Percentiles rank a stretch among this genome's conserved stretches.
Evolutionary conservation across 2,113 vertebrate genomes (phyloP).

Genomic region (Sigmodon hispidus): DNA sequence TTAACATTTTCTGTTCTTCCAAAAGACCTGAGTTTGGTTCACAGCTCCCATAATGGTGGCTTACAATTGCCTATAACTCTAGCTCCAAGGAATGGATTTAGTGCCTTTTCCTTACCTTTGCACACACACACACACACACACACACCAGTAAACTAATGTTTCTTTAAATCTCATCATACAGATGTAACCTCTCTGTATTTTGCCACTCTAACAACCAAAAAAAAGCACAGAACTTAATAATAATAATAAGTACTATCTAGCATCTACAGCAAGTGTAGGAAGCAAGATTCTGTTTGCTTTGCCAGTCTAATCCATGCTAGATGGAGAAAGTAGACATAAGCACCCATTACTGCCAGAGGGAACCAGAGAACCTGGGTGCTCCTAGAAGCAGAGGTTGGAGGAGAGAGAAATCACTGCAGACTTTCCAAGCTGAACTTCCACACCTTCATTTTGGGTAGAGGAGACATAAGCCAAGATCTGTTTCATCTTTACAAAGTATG

Average conservation of each 20-base stretch:
- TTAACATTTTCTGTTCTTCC: neutral
- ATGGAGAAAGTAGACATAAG: neutral
- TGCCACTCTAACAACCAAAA: neutral
- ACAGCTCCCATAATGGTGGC: too few relatives aligned
- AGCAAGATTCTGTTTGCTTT: neutral
- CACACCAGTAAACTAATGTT: neutral
- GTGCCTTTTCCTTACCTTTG: neutral
- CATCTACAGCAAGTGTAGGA: neutral
- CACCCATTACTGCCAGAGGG: neutral
- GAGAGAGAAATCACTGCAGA: neutral
- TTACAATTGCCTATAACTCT: neutral
- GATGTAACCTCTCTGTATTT: neutral
- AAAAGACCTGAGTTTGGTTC: neutral
- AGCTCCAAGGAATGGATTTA: neutral
- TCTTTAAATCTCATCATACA: neutral
- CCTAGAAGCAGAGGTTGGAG: neutral
- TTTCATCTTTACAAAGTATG: neutral
- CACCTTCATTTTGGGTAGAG: neutral
- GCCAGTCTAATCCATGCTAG: neutral
- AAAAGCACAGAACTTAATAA: neutral
- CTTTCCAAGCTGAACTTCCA: neutral
- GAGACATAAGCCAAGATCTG: neutral
- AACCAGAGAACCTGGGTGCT: neutral
- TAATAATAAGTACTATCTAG: neutral
- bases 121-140: neutral